A percentile compares a stretch with the other conserved stretches of the same genome.
phyloP scores from a whole-genome alignment of 2,888 invertebrate species.

The Serripes groenlandicus region DNA sequence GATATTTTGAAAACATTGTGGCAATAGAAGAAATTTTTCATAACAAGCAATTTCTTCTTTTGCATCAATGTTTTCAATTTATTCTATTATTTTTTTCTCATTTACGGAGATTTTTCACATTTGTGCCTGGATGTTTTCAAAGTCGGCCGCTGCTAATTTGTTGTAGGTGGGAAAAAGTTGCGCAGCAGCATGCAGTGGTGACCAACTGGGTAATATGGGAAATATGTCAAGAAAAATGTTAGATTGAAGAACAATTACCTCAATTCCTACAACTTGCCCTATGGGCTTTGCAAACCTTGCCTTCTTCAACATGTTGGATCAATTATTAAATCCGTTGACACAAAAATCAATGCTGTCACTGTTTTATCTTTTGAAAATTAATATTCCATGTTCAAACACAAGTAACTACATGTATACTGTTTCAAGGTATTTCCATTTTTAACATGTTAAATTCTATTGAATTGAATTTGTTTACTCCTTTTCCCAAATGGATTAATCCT shows the following conservation, averaged over 20 bases:
- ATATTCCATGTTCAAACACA: not conserved
- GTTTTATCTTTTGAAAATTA: not conserved
- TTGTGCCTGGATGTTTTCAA: no score
- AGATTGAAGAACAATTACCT: conserved; percentile 37
- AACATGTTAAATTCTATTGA: not conserved
- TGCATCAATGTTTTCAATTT: no score
- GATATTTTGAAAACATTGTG: no score
- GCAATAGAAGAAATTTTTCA: no score
- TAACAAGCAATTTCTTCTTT: no score
- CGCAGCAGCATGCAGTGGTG: no score
- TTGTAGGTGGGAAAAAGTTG: no score
- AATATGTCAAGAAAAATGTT: no score
- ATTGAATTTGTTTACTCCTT: not conserved
- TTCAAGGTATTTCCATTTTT: not conserved
- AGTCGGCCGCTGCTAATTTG: no score
- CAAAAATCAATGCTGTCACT: not conserved
- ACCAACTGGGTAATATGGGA: no score
- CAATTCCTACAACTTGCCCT: conserved; percentile 46
- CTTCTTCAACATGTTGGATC: conserved; percentile 59
- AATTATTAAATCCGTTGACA: not conserved
- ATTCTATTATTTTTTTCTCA: no score
- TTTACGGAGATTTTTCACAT: no score
- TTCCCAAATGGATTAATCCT: not conserved
- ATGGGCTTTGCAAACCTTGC: conserved; percentile 67
- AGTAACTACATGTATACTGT: not conserved